Percentiles rank a stretch among this genome's conserved stretches.
These are phyloP conservation scores for Bursaphelenchus okinawaensis DNA, from an alignment of 2,888 invertebrate genomes.

Conservation along the genomic window DNA sequence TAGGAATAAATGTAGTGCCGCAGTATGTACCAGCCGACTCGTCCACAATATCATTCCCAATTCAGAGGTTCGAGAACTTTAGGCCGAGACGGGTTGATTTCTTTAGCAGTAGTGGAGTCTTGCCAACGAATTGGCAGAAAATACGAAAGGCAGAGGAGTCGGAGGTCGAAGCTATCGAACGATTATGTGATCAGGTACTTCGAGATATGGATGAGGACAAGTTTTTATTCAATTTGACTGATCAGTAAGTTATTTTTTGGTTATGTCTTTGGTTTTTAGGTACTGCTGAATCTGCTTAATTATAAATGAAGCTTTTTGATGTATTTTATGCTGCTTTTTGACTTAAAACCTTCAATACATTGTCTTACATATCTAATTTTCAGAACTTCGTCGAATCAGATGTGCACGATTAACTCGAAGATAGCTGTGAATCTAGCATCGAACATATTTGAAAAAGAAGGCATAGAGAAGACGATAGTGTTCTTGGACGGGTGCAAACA, in stretches of 20 bases:
- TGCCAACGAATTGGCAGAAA: neutral
- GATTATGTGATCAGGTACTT: neutral
- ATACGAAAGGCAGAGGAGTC: neutral
- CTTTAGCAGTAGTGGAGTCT: neutral
- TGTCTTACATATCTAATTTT: neutral
- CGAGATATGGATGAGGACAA: neutral
- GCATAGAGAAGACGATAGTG: neutral
- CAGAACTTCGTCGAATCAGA: neutral
- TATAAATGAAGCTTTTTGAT: too few species aligned
- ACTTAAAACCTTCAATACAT: neutral
- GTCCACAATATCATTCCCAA: neutral
- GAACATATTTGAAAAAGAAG: neutral
- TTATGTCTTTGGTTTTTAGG: neutral
- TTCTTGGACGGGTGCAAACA: neutral
- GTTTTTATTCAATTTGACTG: neutral
- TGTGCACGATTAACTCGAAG: neutral
- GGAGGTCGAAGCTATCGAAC: neutral
- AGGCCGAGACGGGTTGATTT: neutral
- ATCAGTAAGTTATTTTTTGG: neutral
- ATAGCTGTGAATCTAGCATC: neutral
- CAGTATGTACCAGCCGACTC: neutral
- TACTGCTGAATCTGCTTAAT: too few species aligned
- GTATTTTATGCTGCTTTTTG: too few species aligned
- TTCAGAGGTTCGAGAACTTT: neutral
- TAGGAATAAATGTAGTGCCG: neutral